Conservation (phyloP, 2,797 vertebrate genomes). For the Enteromius treurensis region DNA sequence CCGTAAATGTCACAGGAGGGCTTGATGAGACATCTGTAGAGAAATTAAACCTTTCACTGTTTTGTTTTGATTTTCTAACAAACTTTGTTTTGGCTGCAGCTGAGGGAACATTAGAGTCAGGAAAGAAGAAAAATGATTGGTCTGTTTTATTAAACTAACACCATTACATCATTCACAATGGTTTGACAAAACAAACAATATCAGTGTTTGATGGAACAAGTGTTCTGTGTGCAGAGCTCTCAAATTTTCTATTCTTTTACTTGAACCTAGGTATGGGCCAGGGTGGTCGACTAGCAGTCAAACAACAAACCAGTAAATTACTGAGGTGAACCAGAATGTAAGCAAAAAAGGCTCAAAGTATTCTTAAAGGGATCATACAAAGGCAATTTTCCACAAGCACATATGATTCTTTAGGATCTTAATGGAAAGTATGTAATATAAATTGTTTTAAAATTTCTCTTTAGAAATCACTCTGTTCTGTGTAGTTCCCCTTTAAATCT, state of each 20-base stretch:
- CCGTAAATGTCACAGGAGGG: background rate
- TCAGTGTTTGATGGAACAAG: background rate
- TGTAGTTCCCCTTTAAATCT: too few species aligned
- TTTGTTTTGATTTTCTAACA: constrained; percentile 13
- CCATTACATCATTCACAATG: background rate
- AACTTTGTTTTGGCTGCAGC: constrained; percentile 18
- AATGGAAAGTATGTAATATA: too few species aligned
- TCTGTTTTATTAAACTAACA: background rate
- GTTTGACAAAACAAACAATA: background rate
- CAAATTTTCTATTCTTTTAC: background rate
- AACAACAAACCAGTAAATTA: background rate
- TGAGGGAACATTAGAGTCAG: background rate
- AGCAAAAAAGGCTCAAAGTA: background rate
- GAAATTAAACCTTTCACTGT: background rate
- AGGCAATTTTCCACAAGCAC: too few species aligned
- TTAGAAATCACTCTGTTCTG: too few species aligned
- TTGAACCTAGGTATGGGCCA: background rate
- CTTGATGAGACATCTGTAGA: constrained; percentile 2
- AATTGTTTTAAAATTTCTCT: too few species aligned
- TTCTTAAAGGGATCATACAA: background rate
- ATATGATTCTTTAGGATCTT: too few species aligned
- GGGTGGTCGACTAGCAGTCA: background rate
- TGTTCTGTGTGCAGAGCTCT: background rate
- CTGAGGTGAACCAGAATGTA: background rate
- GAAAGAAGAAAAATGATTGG: background rate